Evolutionary conservation across 2,113 vertebrate species (phyloP), one percentile per base, ranked within the genome.

Genomic region (Petroica traversi): DNA sequence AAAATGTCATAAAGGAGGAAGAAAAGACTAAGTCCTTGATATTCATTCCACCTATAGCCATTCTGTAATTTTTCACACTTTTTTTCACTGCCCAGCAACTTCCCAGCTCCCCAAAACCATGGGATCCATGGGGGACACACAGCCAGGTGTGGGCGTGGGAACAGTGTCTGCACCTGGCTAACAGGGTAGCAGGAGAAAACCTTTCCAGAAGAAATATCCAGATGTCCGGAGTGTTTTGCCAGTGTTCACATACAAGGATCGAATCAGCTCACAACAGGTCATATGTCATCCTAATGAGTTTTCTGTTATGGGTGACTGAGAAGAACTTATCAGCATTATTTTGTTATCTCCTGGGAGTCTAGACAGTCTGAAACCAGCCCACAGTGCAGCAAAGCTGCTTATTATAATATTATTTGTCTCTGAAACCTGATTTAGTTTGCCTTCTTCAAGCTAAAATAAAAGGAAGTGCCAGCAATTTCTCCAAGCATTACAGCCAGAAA

Each of bases 221-320:
- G 88, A 78, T 74, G 92, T 83, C 92, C 25, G 9, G 54, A 43
- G 36, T 57, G 61, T 57, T 95, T 79, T 93, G 33, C 54, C 49
- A 5, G 2, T 9, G 28, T 69, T 88, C 82, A 93, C 80, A 12
- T 67, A 52, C 28, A 52, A 92, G 41, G 41, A 69, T 72, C 7
- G 9, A 67, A 81, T 73, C 89, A 82, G 48, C 68, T 93, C 69
- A 69, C 78, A 91, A 77, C 66, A 46, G 81, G 88, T 92, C 68
- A 19, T 94, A 62, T 93, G 92, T 95, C 96, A 78, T 81, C 77
- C 64, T 87, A 94, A 96, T 96, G 92, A 93, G 94, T 96, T 92
- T 84, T 96, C 61, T 88, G 83, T 68, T 96, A 46, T 20, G 85
- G 92, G 90, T 94, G 69, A 36, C 71, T 86, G 75, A 92, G 81